Evolutionary conservation across 2,113 vertebrate genomes (phyloP), one percentile per base, ranked within the genome.

Genomic region (Apodemus speciosus): DNA sequence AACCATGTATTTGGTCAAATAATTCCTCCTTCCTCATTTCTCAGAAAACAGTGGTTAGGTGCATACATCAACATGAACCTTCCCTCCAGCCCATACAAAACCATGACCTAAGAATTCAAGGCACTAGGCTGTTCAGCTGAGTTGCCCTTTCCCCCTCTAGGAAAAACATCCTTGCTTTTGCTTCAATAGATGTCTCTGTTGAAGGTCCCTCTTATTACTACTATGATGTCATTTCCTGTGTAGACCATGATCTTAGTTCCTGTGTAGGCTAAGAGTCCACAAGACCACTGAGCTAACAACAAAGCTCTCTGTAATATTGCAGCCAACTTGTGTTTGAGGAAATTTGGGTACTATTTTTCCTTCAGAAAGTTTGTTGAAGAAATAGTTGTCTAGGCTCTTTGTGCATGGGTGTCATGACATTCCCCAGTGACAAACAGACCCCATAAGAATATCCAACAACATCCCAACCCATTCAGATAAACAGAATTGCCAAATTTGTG

Each of bases 241-340:
- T 4, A 71, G 35, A n/a, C 23, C 32, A 62, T 40, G 14, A 53
- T 14, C 0, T 53, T 35, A 38, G 53, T 53, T 51, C 43, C 66
- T 87, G 15, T 30, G 35, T 9, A 72, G n/a, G 69, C 51, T 56
- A 56, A 87, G 68, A 40, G 10, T 13, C 49, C 21, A 25, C 25
- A 21, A 35, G 13, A 16, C 35, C 21, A 40, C 9, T 56, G 85
- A 86, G 14, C 49, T 15, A 53, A 35, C 5, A 7, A 40, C 46
- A 6, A 0, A 68, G n/a, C 0, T 66, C 56, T 49, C n/a, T 79
- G 10, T 25, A 46, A 16, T 53, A 51, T 1, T 30, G 6, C 23
- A 35, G 43, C 66, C 80, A 71, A 85, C 68, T 94, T 92, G 46
- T 35, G 56, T 92, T 85, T 53, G 13, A 76, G 46, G 27, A 81